Conservation (phyloP, 2,113 vertebrate genomes). For the Bubalus kerabau region DNA sequence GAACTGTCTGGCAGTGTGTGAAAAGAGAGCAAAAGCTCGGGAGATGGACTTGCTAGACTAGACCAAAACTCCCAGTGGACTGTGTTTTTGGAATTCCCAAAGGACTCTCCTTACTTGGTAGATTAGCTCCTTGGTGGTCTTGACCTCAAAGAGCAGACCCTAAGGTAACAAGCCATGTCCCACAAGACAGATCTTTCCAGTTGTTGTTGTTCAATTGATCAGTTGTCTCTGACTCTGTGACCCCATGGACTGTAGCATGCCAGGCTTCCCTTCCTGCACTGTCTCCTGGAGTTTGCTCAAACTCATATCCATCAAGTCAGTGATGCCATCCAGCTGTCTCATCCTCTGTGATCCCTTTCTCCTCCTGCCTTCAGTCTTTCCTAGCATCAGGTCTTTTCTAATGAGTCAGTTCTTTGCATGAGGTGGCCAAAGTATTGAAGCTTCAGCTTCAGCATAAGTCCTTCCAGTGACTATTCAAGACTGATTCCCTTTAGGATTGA, state of each 20-base stretch:
- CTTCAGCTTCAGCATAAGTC: background rate
- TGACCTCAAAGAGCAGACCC: background rate
- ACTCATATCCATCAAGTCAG: background rate
- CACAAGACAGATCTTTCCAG: background rate
- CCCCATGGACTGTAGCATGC: background rate
- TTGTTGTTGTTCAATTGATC: background rate
- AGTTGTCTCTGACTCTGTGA: rapidly evolving
- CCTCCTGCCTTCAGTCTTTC: background rate
- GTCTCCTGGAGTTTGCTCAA: background rate
- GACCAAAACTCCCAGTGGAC: background rate
- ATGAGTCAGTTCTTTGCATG: background rate
- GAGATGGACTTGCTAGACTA: background rate
- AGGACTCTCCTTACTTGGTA: background rate
- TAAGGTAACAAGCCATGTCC: background rate
- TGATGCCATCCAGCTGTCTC: background rate
- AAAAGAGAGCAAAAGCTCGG: background rate
- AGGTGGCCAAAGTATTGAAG: background rate
- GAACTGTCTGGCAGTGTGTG: background rate
- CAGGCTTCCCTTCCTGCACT: background rate
- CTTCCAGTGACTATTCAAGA: background rate
- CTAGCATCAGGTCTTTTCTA: background rate
- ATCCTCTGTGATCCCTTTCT: background rate
- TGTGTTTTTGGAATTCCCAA: background rate
- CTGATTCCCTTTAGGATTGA: background rate
- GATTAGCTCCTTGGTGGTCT: background rate